phyloP scores from a whole-genome alignment of 2,888 invertebrate genomes.

The Xanthorhoe designata region DNA sequence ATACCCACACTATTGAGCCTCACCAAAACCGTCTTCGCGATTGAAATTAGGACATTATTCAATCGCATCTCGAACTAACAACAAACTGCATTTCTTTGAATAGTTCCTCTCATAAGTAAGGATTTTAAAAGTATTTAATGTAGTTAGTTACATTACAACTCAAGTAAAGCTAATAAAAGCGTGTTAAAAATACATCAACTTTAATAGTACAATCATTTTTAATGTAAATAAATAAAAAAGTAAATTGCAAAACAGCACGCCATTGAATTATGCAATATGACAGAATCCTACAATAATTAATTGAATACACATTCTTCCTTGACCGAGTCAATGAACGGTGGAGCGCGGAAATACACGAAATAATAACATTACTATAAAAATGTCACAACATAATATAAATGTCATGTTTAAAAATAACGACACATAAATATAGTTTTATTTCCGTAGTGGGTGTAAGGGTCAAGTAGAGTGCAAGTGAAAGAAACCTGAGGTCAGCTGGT shows the following conservation, averaged over 20 bases:
- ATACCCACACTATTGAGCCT: no score
- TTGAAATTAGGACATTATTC: no score
- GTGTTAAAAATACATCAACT: no score
- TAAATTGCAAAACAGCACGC: conserved; percentile 16
- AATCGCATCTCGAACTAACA: no score
- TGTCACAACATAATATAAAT: conserved; percentile 18
- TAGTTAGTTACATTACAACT: no score
- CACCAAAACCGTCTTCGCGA: no score
- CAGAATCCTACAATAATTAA: conserved; percentile 10
- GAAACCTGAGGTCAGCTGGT: neutral
- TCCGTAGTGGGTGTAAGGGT: conserved; percentile 25
- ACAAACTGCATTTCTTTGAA: no score
- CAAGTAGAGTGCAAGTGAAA: conserved; percentile 17
- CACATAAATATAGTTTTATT: conserved; percentile 11
- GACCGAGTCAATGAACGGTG: conserved; percentile 33
- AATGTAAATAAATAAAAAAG: no score
- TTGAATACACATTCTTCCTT: conserved; percentile 16
- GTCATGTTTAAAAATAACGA: conserved; percentile 19
- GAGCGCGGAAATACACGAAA: conserved; percentile 20
- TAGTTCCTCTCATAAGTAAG: no score
- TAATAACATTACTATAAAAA: conserved; percentile 10
- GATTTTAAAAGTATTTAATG: no score
- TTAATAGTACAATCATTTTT: no score
- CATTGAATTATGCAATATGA: conserved; percentile 9
- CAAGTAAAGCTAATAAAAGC: no score